Evolutionary conservation across 2,113 vertebrate genomes (phyloP).

Genomic region (Pandion haliaetus): DNA sequence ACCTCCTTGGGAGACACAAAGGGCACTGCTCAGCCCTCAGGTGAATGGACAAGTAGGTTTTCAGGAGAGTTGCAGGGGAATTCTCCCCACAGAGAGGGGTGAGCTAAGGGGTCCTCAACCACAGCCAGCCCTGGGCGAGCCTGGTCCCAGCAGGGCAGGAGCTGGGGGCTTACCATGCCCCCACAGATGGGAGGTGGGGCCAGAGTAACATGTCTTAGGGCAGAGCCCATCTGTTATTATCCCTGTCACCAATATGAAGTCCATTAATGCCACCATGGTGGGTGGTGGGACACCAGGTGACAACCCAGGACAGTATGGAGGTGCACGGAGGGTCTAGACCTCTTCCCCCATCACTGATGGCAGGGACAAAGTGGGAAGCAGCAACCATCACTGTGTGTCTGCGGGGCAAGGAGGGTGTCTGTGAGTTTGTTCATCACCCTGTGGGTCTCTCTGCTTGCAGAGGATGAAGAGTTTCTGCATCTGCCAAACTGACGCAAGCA

Average conservation of each 20-base stretch:
- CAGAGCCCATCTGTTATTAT: neutral
- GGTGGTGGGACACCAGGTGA: neutral
- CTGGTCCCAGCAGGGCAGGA: neutral
- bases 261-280: accelerated
- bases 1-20: neutral
- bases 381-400: accelerated
- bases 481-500: neutral
- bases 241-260: neutral
- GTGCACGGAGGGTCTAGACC: accelerated
- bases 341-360: neutral
- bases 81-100: neutral
- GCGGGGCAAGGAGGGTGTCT: accelerated
- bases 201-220: neutral
- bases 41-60: neutral
- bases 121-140: neutral
- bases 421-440: neutral
- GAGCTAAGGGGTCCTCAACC: neutral
- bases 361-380: neutral
- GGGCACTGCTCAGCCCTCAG: accelerated
- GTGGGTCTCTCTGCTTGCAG: neutral
- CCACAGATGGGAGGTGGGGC: accelerated
- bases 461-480: slow-evolving; percentile 47
- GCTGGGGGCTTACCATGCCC: neutral
- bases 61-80: neutral
- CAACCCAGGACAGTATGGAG: neutral